Evolutionary conservation across 2,113 vertebrate genomes (phyloP).

Genomic region (Coptodon rendalli): DNA sequence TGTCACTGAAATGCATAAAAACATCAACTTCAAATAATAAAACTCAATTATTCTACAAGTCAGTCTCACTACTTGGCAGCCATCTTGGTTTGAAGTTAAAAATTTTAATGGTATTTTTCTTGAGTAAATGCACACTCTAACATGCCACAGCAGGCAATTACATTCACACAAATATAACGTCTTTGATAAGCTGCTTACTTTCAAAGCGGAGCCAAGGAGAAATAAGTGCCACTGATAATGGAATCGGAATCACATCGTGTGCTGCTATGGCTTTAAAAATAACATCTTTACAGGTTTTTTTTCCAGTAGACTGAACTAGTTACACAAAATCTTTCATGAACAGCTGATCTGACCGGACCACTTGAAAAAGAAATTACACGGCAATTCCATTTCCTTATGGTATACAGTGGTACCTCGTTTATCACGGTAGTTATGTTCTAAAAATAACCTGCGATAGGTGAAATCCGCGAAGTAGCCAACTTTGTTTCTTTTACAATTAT

Average conservation of each 20-base stretch:
- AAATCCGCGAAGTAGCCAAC: neutral
- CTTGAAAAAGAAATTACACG: neutral
- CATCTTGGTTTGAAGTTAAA: neutral
- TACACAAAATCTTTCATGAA: neutral
- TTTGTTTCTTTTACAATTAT: neutral
- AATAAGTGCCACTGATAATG: accelerated
- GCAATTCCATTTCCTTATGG: accelerated
- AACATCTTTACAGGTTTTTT: neutral
- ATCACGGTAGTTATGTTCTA: accelerated
- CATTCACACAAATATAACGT: neutral
- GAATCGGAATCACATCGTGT: accelerated
- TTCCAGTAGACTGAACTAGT: neutral
- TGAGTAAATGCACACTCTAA: too few species aligned
- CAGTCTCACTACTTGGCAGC: neutral
- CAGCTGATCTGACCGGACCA: neutral
- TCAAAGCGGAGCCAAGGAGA: neutral
- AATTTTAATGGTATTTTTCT: too few species aligned
- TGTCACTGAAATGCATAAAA: neutral
- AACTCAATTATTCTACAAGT: neutral
- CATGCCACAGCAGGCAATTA: neutral
- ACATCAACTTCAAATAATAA: neutral
- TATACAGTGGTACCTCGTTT: neutral
- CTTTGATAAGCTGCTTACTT: too few species aligned
- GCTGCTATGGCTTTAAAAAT: neutral
- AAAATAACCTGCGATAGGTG: neutral